phyloP scores from a whole-genome alignment of 2,797 vertebrate species.

The Hafferia zeledoni region DNA sequence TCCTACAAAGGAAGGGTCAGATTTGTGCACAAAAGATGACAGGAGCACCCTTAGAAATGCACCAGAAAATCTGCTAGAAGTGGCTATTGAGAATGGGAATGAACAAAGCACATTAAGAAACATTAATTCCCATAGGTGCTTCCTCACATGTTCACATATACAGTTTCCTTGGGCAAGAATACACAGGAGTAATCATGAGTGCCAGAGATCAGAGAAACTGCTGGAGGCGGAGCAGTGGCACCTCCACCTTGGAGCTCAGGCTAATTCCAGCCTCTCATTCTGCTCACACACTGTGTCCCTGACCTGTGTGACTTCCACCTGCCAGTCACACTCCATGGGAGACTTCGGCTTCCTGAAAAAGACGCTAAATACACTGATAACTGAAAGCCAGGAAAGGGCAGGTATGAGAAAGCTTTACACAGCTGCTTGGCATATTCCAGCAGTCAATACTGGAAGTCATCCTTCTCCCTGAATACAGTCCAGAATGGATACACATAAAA shows the following conservation, averaged over 20 bases:
- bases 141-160: background rate
- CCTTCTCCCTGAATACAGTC: background rate
- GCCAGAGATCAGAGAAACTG: background rate
- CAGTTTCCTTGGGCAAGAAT: background rate
- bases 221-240: background rate
- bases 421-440: background rate
- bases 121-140: background rate
- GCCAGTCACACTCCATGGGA: background rate
- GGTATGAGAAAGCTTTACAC: background rate
- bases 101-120: background rate
- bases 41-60: background rate
- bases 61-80: background rate
- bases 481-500: background rate
- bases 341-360: background rate
- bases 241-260: background rate
- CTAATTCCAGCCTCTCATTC: background rate
- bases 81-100: fast-evolving
- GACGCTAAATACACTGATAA: background rate
- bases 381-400: background rate
- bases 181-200: background rate
- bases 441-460: background rate
- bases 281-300: fast-evolving
- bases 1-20: background rate
- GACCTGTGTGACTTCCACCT: background rate
- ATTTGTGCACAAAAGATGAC: background rate